Conservation (phyloP, 2,113 vertebrate species). For the Hyperopisus bebe region DNA sequence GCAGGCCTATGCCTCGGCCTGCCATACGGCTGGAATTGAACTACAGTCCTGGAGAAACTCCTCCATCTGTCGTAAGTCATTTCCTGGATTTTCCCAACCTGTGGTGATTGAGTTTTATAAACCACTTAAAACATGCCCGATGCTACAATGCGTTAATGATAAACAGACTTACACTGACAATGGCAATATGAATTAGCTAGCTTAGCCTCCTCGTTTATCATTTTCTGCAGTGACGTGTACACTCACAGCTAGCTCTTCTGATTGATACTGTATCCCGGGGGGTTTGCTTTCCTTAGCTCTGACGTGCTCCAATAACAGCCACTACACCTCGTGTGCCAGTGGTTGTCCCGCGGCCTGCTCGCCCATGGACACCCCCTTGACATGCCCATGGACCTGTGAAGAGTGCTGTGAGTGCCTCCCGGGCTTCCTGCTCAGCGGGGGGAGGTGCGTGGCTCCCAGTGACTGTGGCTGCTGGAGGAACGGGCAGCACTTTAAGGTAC, state of each 20-base stretch:
- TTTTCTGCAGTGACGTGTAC: not conserved
- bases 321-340: conserved; percentile 56
- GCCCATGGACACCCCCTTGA: conserved; percentile 32
- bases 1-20: conserved; percentile 54
- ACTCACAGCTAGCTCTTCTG: not conserved
- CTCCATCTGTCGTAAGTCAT: conserved; percentile 61
- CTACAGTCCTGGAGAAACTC: conserved; percentile 63
- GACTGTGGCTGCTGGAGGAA: conserved; percentile 65
- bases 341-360: conserved; percentile 59
- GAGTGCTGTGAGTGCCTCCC: conserved; percentile 61
- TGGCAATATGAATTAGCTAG: not conserved
- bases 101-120: not conserved
- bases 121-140: not conserved
- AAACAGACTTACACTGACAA: not conserved
- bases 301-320: conserved; percentile 55
- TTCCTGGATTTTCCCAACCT: not conserved
- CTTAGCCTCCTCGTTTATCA: not conserved
- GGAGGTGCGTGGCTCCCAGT: conserved; percentile 49
- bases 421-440: conserved; percentile 59
- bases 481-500: conserved; percentile 56
- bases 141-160: not conserved
- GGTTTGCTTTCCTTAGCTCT: conserved; percentile 38
- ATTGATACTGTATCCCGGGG: not conserved
- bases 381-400: conserved; percentile 53
- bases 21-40: conserved; percentile 56